Conservation (phyloP, 2,888 invertebrate genomes). For the Artemia sinica region DNA sequence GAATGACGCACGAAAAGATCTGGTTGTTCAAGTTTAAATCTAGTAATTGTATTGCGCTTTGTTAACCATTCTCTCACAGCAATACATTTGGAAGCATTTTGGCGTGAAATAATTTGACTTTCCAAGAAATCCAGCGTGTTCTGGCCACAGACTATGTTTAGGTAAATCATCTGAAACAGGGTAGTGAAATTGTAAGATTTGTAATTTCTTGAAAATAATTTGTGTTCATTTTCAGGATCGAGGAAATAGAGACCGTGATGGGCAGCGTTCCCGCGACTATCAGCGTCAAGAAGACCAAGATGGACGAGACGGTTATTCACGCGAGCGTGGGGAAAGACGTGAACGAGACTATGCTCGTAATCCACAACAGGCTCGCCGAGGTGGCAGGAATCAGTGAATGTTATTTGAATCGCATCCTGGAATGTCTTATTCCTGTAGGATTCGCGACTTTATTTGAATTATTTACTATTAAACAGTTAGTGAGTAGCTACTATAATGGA, state of each 20-base stretch:
- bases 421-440: neutral
- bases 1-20: too few species aligned
- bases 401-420: neutral
- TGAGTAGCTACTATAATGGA: slow-evolving; percentile 9
- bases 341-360: neutral
- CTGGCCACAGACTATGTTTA: too few species aligned
- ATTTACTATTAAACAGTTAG: slow-evolving; percentile 7
- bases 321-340: slow-evolving; percentile 27
- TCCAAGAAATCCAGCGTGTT: too few species aligned
- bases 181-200: neutral
- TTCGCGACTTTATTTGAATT: neutral
- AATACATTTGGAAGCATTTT: too few species aligned
- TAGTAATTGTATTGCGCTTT: too few species aligned
- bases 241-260: slow-evolving; percentile 20
- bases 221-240: slow-evolving; percentile 16
- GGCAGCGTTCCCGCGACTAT: slow-evolving; percentile 17
- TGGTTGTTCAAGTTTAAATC: too few species aligned
- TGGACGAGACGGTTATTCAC: slow-evolving; percentile 29
- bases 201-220: slow-evolving; percentile 21
- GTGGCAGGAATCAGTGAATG: neutral
- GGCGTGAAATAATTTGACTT: too few species aligned
- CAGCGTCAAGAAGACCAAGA: slow-evolving; percentile 10
- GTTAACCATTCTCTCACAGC: too few species aligned
- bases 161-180: too few species aligned
- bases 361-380: slow-evolving; percentile 5